Evolutionary conservation across 2,113 vertebrate genomes (phyloP), one percentile per base, ranked within the genome.

Genomic region (Tragelaphus strepsiceros): DNA sequence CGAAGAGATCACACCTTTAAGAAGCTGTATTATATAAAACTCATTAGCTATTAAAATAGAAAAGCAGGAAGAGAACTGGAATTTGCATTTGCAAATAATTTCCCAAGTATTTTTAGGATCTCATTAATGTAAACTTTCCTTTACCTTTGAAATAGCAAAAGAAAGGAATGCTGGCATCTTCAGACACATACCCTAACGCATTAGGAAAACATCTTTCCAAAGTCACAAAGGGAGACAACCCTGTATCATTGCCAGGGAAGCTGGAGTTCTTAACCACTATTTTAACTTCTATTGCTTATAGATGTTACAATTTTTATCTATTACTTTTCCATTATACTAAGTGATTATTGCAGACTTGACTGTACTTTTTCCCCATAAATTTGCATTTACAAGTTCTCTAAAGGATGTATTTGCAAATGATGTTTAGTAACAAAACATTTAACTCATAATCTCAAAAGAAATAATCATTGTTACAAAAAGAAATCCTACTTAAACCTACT

Each of bases 361-460:
- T 71, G 1, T 90, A 49, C 13, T 8, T 88, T 92, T 92, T 26
- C 61, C 89, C 89, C 5, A 5, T 94, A 91, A 88, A 7, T 22
- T 96, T 35, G 26, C 39, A 96, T 61, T 94, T 62, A 43, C 2
- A 7, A 91, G 43, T 90, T 96, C 43, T 88, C 51, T 71, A 39
- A 86, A 74, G 21, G 4, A 93, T 51, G 16, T 9, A 96, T 59
- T 93, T 77, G 43, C 49, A 90, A 90, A 97, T 58, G 26, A 56
- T 89, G 35, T 49, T 96, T 88, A 88, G 7, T 91, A 95, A 93
- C 17, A 84, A 88, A 91, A 87, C 59, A 97, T 74, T 90, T 74
- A 24, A 95, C 53, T 78, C 21, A 61, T 91, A 91, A 74, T 43
- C 43, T 71, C n/a, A 94, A 46, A 7, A 91, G 28, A 92, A 92